These are phyloP conservation scores for Meghimatium bilineatum DNA, from an alignment of 2,888 invertebrate genomes.

Conservation along the genomic window DNA sequence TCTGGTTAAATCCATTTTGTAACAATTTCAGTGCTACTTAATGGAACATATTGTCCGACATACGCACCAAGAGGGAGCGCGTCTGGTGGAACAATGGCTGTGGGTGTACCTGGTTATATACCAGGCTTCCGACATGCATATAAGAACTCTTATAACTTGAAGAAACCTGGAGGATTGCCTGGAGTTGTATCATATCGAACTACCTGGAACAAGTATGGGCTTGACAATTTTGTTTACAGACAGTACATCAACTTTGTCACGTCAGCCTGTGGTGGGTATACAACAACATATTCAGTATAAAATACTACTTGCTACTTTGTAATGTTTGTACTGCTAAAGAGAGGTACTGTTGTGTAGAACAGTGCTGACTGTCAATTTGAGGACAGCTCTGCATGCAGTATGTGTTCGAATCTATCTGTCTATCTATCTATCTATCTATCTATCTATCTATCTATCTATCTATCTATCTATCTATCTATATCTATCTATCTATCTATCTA, in stretches of 20 bases:
- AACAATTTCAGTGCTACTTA: not conserved
- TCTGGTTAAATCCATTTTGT: constrained; percentile 10
- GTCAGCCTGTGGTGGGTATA: not conserved
- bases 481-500: too few species aligned
- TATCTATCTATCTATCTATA: too few species aligned
- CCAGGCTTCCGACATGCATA: not conserved
- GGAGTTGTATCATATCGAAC: not conserved
- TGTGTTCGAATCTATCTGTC: too few species aligned
- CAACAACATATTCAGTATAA: too few species aligned
- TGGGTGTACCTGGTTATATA: not conserved
- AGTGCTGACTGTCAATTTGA: too few species aligned
- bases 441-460: too few species aligned
- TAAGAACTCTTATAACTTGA: constrained; percentile 2
- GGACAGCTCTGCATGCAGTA: too few species aligned
- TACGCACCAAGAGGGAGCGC: not conserved
- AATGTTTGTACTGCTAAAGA: too few species aligned
- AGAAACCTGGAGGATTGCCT: not conserved
- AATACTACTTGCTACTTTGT: too few species aligned
- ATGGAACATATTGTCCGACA: constrained; percentile 9
- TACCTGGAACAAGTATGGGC: not conserved
- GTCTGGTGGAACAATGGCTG: not conserved
- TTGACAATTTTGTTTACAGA: not conserved
- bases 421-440: too few species aligned
- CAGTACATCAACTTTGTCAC: not conserved
- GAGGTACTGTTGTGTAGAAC: too few species aligned